phyloP scores from a whole-genome alignment of 2,888 invertebrate species.

The Acanthosepion lycidas region DNA sequence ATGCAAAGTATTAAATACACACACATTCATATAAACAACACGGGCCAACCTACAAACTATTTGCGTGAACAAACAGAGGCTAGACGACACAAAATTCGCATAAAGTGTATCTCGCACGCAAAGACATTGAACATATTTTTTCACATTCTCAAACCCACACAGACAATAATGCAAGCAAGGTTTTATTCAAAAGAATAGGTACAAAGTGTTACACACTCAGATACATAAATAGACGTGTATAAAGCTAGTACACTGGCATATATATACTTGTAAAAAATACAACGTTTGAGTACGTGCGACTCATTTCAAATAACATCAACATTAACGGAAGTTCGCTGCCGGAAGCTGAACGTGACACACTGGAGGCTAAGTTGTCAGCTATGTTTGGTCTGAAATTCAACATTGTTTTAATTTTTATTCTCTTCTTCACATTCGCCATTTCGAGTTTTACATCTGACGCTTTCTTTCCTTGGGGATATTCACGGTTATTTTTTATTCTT shows the following conservation, averaged over 20 bases:
- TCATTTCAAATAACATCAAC: background rate
- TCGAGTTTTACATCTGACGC: background rate
- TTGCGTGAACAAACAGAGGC: background rate
- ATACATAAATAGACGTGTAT: background rate
- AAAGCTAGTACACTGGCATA: background rate
- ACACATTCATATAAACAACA: background rate
- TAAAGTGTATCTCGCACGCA: background rate
- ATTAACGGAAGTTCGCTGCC: background rate
- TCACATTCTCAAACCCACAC: background rate
- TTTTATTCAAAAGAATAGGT: background rate
- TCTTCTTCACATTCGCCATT: background rate
- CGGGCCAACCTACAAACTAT: background rate
- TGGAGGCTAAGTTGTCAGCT: background rate
- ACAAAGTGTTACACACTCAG: background rate
- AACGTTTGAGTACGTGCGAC: background rate
- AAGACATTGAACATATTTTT: background rate
- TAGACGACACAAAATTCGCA: background rate
- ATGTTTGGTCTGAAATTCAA: slow-evolving; percentile 1
- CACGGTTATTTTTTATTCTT: background rate
- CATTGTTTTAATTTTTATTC: background rate
- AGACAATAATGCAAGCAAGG: background rate
- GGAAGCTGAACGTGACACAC: slow-evolving; percentile 33
- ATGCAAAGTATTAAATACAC: background rate
- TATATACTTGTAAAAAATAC: background rate
- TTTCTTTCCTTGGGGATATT: background rate